Evolutionary conservation across 2,797 vertebrate genomes (phyloP).

Genomic region (Sebastes aleutianus): DNA sequence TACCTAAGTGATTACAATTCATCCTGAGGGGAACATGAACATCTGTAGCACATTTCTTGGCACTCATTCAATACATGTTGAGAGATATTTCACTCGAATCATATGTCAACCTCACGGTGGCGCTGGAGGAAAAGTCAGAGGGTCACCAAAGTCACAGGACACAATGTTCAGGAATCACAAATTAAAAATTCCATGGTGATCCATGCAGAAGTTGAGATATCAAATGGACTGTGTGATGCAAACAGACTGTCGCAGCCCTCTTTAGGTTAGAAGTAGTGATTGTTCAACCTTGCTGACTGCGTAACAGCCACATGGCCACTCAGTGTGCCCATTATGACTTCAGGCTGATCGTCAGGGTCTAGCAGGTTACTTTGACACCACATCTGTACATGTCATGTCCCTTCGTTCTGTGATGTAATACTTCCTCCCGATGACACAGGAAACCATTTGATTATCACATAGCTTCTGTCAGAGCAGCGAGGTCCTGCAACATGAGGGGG

Average conservation of each 20-base stretch:
- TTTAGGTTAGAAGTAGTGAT: not conserved
- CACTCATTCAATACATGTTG: not conserved
- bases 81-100: not conserved
- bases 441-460: slow-evolving; percentile 49
- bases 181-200: not conserved
- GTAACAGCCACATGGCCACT: slow-evolving; percentile 53
- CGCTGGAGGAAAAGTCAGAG: not conserved
- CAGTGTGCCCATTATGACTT: slow-evolving; percentile 35
- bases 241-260: not conserved
- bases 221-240: not conserved
- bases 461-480: slow-evolving; percentile 36
- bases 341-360: slow-evolving; percentile 29
- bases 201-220: not conserved
- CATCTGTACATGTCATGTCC: slow-evolving; percentile 54
- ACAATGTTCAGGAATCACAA: not conserved
- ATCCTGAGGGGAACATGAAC: not conserved
- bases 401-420: slow-evolving; percentile 62
- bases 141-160: not conserved
- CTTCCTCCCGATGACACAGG: slow-evolving; percentile 42
- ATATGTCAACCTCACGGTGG: not conserved
- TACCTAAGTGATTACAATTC: not conserved
- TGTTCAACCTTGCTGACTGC: slow-evolving; percentile 23
- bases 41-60: not conserved
- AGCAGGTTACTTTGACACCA: slow-evolving; percentile 47
- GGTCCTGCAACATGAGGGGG: slow-evolving; percentile 2